Evolutionary conservation across 92 coral and sea anemone genomes (phyloP).

Genomic region (Epizoanthus ramosus): DNA sequence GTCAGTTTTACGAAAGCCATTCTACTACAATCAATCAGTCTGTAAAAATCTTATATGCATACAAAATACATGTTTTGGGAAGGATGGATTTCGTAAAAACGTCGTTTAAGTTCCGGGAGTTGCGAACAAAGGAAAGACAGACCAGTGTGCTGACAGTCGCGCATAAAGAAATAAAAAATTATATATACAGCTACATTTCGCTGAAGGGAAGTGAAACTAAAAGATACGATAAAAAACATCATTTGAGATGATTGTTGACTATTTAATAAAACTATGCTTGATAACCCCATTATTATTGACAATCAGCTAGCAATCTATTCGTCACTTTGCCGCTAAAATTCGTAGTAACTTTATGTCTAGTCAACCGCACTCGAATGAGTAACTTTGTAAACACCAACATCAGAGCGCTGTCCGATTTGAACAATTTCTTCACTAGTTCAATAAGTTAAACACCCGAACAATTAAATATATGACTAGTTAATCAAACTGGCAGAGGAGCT

Average conservation of each 20-base stretch:
- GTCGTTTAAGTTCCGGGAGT: constrained; percentile 21
- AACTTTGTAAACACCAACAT: constrained; percentile 33
- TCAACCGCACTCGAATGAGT: constrained; percentile 16
- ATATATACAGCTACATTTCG: neutral
- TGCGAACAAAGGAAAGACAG: neutral
- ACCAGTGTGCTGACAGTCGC: neutral
- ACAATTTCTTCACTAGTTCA: constrained; percentile 27
- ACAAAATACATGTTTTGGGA: neutral
- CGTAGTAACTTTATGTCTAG: constrained; percentile 33
- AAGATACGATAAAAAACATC: neutral
- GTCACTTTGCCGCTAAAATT: constrained; percentile 22
- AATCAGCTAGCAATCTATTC: constrained; percentile 23
- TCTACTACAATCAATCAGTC: neutral
- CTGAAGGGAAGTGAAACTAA: neutral
- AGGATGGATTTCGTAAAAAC: neutral
- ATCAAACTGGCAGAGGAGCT: constrained; percentile 29
- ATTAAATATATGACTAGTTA: constrained; percentile 51
- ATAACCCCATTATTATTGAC: constrained; percentile 3
- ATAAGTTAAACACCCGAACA: constrained; percentile 67
- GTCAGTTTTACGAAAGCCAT: neutral
- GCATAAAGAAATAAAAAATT: neutral
- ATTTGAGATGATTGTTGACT: neutral
- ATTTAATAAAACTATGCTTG: neutral
- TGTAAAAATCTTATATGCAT: neutral
- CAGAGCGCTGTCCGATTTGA: constrained; percentile 19